Percentiles rank a stretch among this genome's conserved stretches.
Evolutionary conservation across 2,888 invertebrate species (phyloP).

Genomic region (Vesta saturnalis): DNA sequence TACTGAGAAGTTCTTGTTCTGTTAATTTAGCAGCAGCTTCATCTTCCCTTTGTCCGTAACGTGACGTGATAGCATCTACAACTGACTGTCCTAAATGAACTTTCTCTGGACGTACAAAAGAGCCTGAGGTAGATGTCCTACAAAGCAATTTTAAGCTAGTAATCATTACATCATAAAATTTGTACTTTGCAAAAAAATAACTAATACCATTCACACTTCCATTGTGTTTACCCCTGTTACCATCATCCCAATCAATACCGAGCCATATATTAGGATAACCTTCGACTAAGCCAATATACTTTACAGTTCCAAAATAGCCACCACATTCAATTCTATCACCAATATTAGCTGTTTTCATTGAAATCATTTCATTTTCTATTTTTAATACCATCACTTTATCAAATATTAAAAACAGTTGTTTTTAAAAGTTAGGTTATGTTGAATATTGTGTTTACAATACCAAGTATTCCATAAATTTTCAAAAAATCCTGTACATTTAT

Average conservation of each 20-base stretch:
- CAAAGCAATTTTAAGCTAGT: conserved; percentile 36
- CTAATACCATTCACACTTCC: conserved; percentile 82
- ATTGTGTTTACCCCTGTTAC: conserved; percentile 89
- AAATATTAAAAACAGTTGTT: background rate
- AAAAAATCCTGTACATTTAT: too few relatives aligned
- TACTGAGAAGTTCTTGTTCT: conserved; percentile 68
- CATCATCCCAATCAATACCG: conserved; percentile 97
- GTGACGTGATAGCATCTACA: conserved; percentile 76
- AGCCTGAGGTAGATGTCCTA: conserved; percentile 83
- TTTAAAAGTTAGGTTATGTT: conserved; percentile 19
- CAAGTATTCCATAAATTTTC: too few relatives aligned
- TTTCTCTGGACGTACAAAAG: conserved; percentile 87
- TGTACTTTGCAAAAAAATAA: conserved; percentile 82
- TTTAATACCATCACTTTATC: conserved; percentile 23
- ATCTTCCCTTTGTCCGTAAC: conserved; percentile 72
- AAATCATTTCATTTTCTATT: conserved; percentile 25
- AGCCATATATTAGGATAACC: conserved; percentile 83
- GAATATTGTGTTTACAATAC: background rate
- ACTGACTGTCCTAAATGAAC: conserved; percentile 77
- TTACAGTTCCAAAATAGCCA: conserved; percentile 69
- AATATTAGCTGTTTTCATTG: conserved; percentile 35
- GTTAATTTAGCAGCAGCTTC: conserved; percentile 69
- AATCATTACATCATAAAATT: background rate
- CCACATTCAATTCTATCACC: conserved; percentile 58
- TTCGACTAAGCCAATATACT: conserved; percentile 79